Evolutionary conservation across 2,113 vertebrate genomes (phyloP), one percentile per base, ranked within the genome.

Genomic region (Zosterops lateralis): DNA sequence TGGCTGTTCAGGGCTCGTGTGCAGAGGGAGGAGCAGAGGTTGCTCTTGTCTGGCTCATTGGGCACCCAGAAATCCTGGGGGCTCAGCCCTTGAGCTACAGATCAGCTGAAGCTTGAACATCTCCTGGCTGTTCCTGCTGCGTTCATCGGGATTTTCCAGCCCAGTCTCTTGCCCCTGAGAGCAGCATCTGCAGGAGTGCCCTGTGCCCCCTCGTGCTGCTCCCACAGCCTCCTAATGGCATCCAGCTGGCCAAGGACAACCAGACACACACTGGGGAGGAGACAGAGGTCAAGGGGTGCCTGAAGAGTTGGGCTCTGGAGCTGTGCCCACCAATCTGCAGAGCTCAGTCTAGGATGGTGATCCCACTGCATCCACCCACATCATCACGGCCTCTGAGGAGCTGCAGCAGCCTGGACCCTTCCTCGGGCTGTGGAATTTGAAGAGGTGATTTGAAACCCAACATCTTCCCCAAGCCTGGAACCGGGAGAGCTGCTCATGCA

Each of bases 281-380:
- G 54, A 18, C 47, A 62, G 40, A 68, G 29, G 19, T 14, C 19
- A 21, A 70, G 29, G 57, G 4, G 24, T 34, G 29, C 40, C 40
- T 7, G 70, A 68, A 53, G 54, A 75, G 24, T 15, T 12, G n/a
- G n/a, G 45, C 29, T 50, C 45, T 5, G 7, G 70, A n/a, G 45
- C 79, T 20, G 2, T 13, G 56, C 40, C 10, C 10, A 0, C 32
- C 61, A 6, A 5, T 36, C 75, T 4, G 0, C 6, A 60, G 40
- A 31, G 47, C 61, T 44, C 24, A 0, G 24, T 29, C 25, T 24
- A 3, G 62, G 53, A 6, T 8, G 40, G 26, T 36, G 57, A 53
- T 42, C 48, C 2, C 2, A 0, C 50, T 54, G 51, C 34, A 2
- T 50, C 76, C 13, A 3, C 53, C 12, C 50, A 7, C 40, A 2